A percentile compares a stretch with the other conserved stretches of the same genome.
Evolutionary conservation across 1,140 invertebrate species (phyloP).

Genomic region (Anastrepha obliqua): DNA sequence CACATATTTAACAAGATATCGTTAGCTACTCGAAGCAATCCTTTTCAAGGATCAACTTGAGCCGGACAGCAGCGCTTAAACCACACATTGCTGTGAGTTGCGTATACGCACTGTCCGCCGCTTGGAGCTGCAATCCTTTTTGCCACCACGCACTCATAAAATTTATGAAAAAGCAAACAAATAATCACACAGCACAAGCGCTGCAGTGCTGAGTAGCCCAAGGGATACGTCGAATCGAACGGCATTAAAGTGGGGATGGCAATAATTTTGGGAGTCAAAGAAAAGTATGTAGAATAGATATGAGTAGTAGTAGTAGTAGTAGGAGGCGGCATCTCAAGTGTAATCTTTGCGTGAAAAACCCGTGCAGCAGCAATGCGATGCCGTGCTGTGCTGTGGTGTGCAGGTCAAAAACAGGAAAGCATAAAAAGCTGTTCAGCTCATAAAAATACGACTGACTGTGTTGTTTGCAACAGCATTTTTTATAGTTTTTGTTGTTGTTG

Average conservation of each 20-base stretch:
- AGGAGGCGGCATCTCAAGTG: not conserved
- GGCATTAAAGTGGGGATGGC: not conserved
- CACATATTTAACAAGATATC: not conserved
- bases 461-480: too few species aligned
- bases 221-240: not conserved
- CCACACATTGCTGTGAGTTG: not conserved
- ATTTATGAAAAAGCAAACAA: not conserved
- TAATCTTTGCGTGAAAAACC: constrained; percentile 20
- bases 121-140: not conserved
- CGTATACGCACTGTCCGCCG: constrained; percentile 16
- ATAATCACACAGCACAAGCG: not conserved
- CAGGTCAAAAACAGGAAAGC: not conserved
- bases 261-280: not conserved
- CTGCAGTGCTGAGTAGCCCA: not conserved
- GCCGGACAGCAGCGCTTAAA: not conserved
- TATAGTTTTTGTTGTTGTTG: not conserved
- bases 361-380: not conserved
- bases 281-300: not conserved
- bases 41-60: not conserved
- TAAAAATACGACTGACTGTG: not conserved
- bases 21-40: not conserved
- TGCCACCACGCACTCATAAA: not conserved
- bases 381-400: not conserved
- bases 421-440: constrained; percentile 15
- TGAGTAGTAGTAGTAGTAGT: not conserved